Conservation (phyloP, 2,888 invertebrate genomes). For the Clistopyga incitator region DNA sequence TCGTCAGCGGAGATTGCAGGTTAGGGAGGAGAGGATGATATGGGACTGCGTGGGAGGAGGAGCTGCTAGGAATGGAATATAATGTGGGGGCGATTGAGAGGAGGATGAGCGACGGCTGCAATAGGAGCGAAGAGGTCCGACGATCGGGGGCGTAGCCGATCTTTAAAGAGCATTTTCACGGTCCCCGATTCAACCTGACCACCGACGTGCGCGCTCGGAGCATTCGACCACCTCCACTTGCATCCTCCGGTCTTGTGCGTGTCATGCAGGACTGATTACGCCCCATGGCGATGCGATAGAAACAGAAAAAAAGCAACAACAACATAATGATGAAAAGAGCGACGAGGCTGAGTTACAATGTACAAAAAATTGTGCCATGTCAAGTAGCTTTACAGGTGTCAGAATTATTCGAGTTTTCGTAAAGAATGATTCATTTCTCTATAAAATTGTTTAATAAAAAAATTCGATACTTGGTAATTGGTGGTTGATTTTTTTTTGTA, state of each 20-base stretch:
- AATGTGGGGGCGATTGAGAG: constrained; percentile 27
- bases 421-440: neutral
- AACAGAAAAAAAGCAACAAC: constrained; percentile 25
- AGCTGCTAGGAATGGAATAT: constrained; percentile 10
- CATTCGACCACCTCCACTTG: constrained; percentile 51
- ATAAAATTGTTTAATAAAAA: neutral
- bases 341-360: neutral
- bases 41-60: neutral
- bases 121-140: constrained; percentile 44
- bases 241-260: constrained; percentile 56
- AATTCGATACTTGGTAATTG: neutral
- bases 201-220: constrained; percentile 45
- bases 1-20: constrained; percentile 21
- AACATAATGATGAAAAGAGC: constrained; percentile 6
- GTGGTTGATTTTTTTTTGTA: too few species aligned
- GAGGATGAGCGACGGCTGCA: constrained; percentile 13
- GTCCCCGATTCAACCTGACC: constrained; percentile 61
- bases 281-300: constrained; percentile 49
- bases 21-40: neutral
- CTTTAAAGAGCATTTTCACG: constrained; percentile 71
- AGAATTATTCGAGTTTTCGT: neutral
- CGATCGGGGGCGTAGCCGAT: constrained; percentile 53
- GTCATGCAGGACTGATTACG: constrained; percentile 65
- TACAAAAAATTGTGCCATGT: neutral
- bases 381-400: neutral